Conservation (phyloP, 2,797 vertebrate species). For the Aulostomus chinensis region DNA sequence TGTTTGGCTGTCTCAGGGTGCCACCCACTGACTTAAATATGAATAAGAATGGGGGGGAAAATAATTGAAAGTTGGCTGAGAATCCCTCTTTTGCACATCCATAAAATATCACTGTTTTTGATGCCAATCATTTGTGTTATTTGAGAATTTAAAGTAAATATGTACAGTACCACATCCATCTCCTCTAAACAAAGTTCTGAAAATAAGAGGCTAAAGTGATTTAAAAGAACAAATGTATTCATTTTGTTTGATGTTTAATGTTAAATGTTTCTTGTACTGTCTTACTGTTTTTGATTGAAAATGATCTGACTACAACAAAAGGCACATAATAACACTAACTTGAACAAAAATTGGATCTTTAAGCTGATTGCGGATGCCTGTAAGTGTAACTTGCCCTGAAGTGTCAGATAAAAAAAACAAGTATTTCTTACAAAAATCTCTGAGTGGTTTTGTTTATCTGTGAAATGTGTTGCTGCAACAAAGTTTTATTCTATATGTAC, state of each 20-base stretch:
- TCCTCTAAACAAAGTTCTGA: constrained; percentile 45
- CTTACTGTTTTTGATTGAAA: constrained; percentile 63
- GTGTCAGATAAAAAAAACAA: constrained; percentile 68
- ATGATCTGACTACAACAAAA: constrained; percentile 54
- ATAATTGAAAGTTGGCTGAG: constrained; percentile 13
- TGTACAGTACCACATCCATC: constrained; percentile 59
- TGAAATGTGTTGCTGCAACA: background rate
- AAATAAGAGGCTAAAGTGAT: constrained; percentile 55
- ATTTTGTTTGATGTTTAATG: constrained; percentile 66
- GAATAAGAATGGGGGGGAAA: constrained; percentile 27
- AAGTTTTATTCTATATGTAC: background rate
- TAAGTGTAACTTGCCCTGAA: constrained; percentile 61
- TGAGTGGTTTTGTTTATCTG: constrained; percentile 27
- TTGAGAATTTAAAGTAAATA: constrained; percentile 47
- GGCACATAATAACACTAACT: constrained; percentile 74
- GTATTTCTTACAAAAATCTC: constrained; percentile 59
- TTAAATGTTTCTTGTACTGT: constrained; percentile 65
- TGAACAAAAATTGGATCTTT: constrained; percentile 62
- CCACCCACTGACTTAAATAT: constrained; percentile 69
- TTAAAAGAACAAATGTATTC: constrained; percentile 57
- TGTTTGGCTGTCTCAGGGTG: constrained; percentile 54
- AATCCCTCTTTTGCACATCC: constrained; percentile 63
- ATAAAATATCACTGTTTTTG: constrained; percentile 53
- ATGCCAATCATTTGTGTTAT: constrained; percentile 65
- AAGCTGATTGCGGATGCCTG: constrained; percentile 48